Evolutionary conservation across 2,113 vertebrate genomes (phyloP).

Genomic region (Peromyscus californicus): DNA sequence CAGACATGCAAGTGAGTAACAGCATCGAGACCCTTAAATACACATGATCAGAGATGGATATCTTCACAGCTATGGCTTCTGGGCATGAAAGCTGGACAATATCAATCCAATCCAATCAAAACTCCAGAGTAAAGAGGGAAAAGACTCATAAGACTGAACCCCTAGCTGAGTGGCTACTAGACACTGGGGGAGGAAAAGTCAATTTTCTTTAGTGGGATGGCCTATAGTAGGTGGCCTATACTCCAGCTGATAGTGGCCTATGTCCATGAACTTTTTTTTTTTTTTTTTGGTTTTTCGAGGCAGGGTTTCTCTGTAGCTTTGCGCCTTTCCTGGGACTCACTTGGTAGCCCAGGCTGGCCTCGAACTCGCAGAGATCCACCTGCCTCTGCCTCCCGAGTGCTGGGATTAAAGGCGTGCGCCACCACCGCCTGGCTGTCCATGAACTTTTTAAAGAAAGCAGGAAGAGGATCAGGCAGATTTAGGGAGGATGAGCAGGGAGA

Average conservation of each 20-base stretch:
- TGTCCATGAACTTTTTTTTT: not conserved
- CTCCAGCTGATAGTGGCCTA: not conserved
- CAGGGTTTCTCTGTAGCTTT: no score
- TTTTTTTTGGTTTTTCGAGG: no score
- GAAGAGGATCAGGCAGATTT: not conserved
- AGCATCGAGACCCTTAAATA: not conserved
- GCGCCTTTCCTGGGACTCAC: no score
- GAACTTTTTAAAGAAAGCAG: not conserved
- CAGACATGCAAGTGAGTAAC: not conserved
- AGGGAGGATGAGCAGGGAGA: not conserved
- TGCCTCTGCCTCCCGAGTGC: no score
- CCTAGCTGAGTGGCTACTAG: not conserved
- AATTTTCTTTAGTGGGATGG: not conserved
- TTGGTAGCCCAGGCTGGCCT: no score
- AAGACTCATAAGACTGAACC: not conserved
- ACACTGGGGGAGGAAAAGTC: not conserved
- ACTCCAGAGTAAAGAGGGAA: not conserved
- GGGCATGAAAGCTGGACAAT: not conserved
- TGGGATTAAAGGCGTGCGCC: no score
- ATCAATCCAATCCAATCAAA: not conserved
- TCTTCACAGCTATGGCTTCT: not conserved
- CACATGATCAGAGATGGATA: not conserved
- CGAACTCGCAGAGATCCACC: no score
- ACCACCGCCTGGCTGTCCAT: no score
- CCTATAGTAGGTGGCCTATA: not conserved